Evolutionary conservation across 2,797 vertebrate species (phyloP), one percentile per base, ranked within the genome.

Genomic region (Haliaeetus vocifer): DNA sequence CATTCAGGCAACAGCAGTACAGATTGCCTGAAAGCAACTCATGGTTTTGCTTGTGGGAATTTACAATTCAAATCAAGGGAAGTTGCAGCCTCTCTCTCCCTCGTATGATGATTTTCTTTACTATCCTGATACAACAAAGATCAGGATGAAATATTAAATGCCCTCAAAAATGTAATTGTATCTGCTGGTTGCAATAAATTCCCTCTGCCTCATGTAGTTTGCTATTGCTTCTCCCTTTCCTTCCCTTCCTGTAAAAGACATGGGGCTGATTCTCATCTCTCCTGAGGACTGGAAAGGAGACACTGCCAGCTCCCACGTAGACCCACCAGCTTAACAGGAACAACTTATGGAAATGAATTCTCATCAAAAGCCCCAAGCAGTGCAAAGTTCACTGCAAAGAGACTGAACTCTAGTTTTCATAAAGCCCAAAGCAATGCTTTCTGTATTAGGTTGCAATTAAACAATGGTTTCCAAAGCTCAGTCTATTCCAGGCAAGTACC

Each of bases 111-210:
- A 88, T 96, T 86, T 94, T 94, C 91, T 94, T 88, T 87, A 63
- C 72, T 95, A 52, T 96, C 47, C 56, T 86, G 76, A 84, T 86
- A 53, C 40, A 85, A 63, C 74, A 91, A 77, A 94, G 76, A 91
- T 84, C 62, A 67, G 88, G 89, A 67, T 86, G 94, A 97, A 97
- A 94, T 94, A 96, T 92, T 93, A 96, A 97, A 96, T 91, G 86
- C 88, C 59, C 85, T 95, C 71, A 47, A 62, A 86, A 92, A 93
- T 94, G 85, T 74, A 95, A 97, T 97, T 97, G 84, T 84, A 84
- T 95, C 79, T 94, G 53, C 84, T 94, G 90, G 63, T 88, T 95
- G 89, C 92, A 93, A 86, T 97, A 88, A 96, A 81, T 92, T 94
- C 83, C 45, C 62, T 83, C 75, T 94, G 72, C 80, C 77, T 96